Evolutionary conservation across 2,888 invertebrate species (phyloP).

Genomic region (Syritta pipiens): DNA sequence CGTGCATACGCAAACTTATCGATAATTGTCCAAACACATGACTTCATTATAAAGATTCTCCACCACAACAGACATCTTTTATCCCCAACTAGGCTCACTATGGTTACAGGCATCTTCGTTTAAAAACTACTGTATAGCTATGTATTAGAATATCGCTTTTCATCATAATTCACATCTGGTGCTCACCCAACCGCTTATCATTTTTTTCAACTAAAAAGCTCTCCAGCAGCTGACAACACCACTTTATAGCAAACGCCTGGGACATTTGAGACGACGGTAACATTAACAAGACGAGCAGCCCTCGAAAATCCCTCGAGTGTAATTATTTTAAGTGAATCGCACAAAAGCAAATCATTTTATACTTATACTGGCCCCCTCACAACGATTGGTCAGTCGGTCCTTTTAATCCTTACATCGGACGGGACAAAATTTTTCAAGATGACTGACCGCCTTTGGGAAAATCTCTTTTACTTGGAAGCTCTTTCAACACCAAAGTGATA

Average conservation of each 20-base stretch:
- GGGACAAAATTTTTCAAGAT: conserved; percentile 10
- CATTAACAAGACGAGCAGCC: conserved; percentile 21
- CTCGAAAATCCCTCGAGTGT: conserved; percentile 46
- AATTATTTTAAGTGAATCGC: conserved; percentile 59
- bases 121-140: too few relatives aligned
- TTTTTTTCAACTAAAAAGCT: conserved; percentile 23
- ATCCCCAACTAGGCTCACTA: too few relatives aligned
- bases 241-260: conserved; percentile 7
- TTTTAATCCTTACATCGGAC: conserved; percentile 30
- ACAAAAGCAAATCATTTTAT: conserved; percentile 29
- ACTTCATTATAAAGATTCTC: too few relatives aligned
- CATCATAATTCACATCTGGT: background rate
- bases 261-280: conserved; percentile 21
- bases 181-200: conserved; percentile 22
- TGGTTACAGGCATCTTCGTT: background rate
- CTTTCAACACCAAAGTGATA: conserved; percentile 36
- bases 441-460: conserved; percentile 4
- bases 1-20: too few relatives aligned
- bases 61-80: too few relatives aligned
- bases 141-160: background rate
- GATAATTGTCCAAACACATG: too few relatives aligned
- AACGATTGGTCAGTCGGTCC: conserved; percentile 19
- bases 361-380: background rate
- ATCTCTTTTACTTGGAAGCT: conserved; percentile 38
- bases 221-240: conserved; percentile 32